Base-by-base conservation (phyloP, 2,888 invertebrate species). In the Nomada goodeniana region DNA sequence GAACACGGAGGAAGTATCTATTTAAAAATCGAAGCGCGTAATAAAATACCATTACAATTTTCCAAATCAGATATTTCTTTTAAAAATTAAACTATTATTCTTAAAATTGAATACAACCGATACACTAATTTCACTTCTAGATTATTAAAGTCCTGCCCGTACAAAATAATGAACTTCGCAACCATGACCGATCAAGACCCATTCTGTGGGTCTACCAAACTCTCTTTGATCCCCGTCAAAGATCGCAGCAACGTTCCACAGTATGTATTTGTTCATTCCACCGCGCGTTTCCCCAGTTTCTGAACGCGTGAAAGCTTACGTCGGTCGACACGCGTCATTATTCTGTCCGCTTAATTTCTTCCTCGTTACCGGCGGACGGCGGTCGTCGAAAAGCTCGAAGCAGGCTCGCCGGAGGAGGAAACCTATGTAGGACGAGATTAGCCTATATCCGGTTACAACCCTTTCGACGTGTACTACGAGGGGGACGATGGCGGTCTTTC, bases 391-490 rank as follows among this genome's bases (percentile, higher is more conserved):
- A 83, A 80, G 73, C 55, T 9, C 74, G 59, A 36, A 60, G 42
- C 20, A 59, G 60, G 52, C 73, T 42, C 53, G 50, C 26, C 18
- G 20, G 52, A 68, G 69, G 61, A 78, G 73, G 90, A 90, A 91
- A 85, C 91, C 89, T 69, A 55, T 53, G 59, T 59, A 44, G 63
- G 59, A 64, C 74, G 75, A 85, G 90, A 90, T 91, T 91, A 90
- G 85, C 86, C 86, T 88, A 87, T 91, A 91, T 91, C 90, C 78
- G 82, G 89, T 91, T 91, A 91, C 90, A 86, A 73, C 82, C 86
- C 88, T 85, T 89, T 90, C 86, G 81, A 79, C 86, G 80, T 71
- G 70, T 82, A 52, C 71, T 72, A 87, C 80, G 69, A 69, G 75
- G 47, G 13, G 64, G 79, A 64, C 77, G 70, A 76, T 76, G 74